These are phyloP conservation scores for Corticium candelabrum DNA, from an alignment of 37 sponge, comb jelly and placozoan genomes.

Conservation along the genomic window DNA sequence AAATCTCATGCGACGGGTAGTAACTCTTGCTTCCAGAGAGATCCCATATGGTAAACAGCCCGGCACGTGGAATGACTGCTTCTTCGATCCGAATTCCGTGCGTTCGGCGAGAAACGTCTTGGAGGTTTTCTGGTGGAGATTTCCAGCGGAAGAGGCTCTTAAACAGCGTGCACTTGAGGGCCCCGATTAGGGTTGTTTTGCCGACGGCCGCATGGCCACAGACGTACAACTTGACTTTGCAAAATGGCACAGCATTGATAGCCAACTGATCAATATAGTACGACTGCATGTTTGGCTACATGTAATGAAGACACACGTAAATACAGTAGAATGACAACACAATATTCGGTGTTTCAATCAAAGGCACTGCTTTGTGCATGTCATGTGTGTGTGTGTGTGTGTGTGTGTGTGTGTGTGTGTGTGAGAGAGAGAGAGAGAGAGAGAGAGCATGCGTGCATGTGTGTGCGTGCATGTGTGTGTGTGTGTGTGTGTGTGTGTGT, in stretches of 20 bases:
- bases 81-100: slow-evolving; percentile 44
- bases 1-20: slow-evolving; percentile 56
- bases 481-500: too few relatives aligned
- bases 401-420: too few relatives aligned
- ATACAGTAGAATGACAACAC: not conserved
- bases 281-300: slow-evolving; percentile 17
- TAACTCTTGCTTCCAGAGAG: slow-evolving; percentile 65
- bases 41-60: slow-evolving; percentile 79
- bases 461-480: too few relatives aligned
- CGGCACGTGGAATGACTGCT: slow-evolving; percentile 40
- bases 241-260: slow-evolving; percentile 25
- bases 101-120: slow-evolving; percentile 27
- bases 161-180: slow-evolving; percentile 48
- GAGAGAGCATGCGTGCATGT: too few relatives aligned
- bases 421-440: too few relatives aligned
- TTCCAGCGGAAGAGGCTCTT: slow-evolving; percentile 46
- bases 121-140: slow-evolving; percentile 10
- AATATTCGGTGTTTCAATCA: not conserved
- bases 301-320: not conserved
- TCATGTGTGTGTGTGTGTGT: too few relatives aligned
- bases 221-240: slow-evolving; percentile 58
- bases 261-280: slow-evolving; percentile 45
- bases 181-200: slow-evolving; percentile 64
- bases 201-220: slow-evolving; percentile 77
- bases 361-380: too few relatives aligned